Base-by-base conservation (phyloP, 2,888 invertebrate genomes). In the Venusia cambrica region DNA sequence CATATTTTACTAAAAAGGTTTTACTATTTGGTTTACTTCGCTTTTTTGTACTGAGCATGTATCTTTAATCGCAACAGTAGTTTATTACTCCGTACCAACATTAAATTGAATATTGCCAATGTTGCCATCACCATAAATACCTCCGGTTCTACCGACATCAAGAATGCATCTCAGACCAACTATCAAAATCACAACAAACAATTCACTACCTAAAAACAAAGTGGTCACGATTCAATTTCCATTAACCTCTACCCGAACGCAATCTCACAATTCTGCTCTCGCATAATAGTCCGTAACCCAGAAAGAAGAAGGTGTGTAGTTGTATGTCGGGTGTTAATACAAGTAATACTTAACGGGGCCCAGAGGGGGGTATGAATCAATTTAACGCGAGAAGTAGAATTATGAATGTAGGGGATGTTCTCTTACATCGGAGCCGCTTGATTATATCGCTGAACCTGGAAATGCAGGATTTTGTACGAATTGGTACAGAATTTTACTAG, bases 311-410 rank as follows among this genome's bases (percentile, higher is more conserved):
- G 38, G 50, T 49, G 7, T 21, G 24, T 14, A 37, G 13, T 49
- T 2, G 19, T 2, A 8, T 25, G 41, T 2, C 3, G 1, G 32
- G 11, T n/a, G 29, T 20, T 14, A 27, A 42, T 33, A 6, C 25
- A 40, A 42, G 42, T 49, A 37, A 51, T 51, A 47, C 51, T 51
- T 55, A 57, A 55, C 55, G 52, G 56, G 21, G 22, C 9, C 17
- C 16, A 20, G 34, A 57, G 51, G 58, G 59, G 62, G 55, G 54
- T 52, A 56, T 65, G 67, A 71, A 71, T 72, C 68, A 68, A 71
- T 71, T 70, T 70, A 65, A 58, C 48, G 54, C 48, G 38, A 29
- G 37, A 30, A 45, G 32, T 31, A 35, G 45, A 46, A 48, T 50
- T 45, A 51, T 46, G 43, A 41, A 45, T 41, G 45, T 38, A 35